Percentiles rank a stretch among this genome's conserved stretches.
These are phyloP conservation scores for Harpegnathos saltator DNA, from an alignment of 1,140 invertebrate species.

Conservation along the genomic window DNA sequence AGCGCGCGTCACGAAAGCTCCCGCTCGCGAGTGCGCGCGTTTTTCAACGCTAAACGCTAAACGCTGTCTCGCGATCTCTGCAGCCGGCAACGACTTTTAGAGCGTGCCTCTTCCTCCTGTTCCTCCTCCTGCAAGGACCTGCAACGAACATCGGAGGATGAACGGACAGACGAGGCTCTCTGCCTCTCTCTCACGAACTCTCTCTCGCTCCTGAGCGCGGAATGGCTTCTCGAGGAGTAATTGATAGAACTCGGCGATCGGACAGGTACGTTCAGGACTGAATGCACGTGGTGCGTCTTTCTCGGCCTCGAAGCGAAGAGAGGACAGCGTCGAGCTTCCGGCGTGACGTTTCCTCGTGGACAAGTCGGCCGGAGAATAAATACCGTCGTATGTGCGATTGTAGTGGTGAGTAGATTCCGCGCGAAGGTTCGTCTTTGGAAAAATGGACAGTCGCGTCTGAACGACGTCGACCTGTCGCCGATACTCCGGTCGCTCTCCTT, in stretches of 20 bases:
- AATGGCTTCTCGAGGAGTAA: neutral
- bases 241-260: neutral
- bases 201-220: neutral
- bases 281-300: neutral
- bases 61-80: neutral
- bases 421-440: neutral
- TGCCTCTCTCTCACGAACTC: neutral
- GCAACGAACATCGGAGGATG: neutral
- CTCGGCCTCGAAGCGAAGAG: no score
- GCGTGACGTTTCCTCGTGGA: neutral
- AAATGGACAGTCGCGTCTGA: neutral
- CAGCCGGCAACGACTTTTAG: neutral
- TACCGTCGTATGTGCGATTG: neutral
- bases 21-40: neutral
- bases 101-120: neutral
- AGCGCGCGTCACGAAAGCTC: slow-evolving; percentile 14
- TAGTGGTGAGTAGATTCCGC: neutral
- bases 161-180: neutral
- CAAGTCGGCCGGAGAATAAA: neutral
- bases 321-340: neutral
- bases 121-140: neutral
- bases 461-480: no score
- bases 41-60: slow-evolving; percentile 1
- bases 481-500: no score
- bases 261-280: slow-evolving; percentile 17